Evolutionary conservation across 2,113 vertebrate species (phyloP).

Genomic region (Plectropomus leopardus): DNA sequence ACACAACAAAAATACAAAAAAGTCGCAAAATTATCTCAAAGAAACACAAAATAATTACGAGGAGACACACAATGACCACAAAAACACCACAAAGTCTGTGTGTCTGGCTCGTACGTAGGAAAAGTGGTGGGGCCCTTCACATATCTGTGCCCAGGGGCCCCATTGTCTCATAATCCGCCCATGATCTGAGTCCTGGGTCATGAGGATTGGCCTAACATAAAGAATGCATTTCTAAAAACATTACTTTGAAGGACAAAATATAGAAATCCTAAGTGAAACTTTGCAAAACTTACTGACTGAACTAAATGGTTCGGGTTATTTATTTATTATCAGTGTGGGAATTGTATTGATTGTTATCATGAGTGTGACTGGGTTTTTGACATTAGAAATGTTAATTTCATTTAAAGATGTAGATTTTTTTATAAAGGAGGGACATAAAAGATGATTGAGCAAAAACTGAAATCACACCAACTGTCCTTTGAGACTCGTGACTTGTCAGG

Average conservation of each 20-base stretch:
- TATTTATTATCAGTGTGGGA: not conserved
- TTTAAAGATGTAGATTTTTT: not conserved
- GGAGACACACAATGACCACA: too few relatives aligned
- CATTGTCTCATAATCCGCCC: too few relatives aligned
- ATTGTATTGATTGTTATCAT: not conserved
- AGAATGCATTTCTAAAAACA: not conserved
- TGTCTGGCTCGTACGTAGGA: too few relatives aligned
- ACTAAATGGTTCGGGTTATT: not conserved
- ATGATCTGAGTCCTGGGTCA: not conserved
- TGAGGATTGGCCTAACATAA: not conserved
- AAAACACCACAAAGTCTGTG: too few relatives aligned
- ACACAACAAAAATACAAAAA: too few relatives aligned
- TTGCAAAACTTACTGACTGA: not conserved
- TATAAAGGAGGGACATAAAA: not conserved
- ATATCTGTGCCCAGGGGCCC: too few relatives aligned
- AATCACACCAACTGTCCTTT: not conserved
- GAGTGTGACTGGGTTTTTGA: not conserved
- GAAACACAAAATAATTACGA: too few relatives aligned
- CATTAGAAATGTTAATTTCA: not conserved
- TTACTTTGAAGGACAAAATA: not conserved
- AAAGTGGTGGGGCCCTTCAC: too few relatives aligned
- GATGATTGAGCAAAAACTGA: not conserved
- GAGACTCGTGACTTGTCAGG: slow-evolving; percentile 13
- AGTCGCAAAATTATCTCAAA: too few relatives aligned
- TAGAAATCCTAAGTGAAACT: not conserved